Base-by-base conservation (phyloP, 2,113 vertebrate species). In the Cyanocitta stelleri region DNA sequence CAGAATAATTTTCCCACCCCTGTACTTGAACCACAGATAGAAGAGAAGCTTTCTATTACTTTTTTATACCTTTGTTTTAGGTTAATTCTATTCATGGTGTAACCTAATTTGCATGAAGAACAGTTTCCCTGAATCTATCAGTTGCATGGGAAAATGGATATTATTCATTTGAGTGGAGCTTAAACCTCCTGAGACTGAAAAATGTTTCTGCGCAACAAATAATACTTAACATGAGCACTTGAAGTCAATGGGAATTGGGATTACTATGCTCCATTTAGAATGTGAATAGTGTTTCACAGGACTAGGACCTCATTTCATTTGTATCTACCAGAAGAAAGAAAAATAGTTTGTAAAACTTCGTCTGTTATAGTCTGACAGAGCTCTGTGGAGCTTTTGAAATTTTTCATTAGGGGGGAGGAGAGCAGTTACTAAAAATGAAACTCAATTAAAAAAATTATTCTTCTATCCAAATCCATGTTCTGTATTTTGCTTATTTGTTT, bases 241-340 rank as follows among this genome's bases (percentile, higher is more conserved):
- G 79, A 96, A 92, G 76, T 89, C 84, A 89, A 75, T 87, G 94
- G 59, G 84, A 95, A 93, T 68, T 87, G 85, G 82, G 82, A 91
- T 21, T 87, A 82, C 85, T 85, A 41, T 85, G 74, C 69, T 93
- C 78, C 49, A 41, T 85, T 89, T 89, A 93, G 66, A 87, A 89
- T 85, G 41, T 79, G 93, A 89, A 37, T 85, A 89, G 54, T 79
- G 11, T 83, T 96, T 80, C 59, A 75, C 22, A 61, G 58, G 35
- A 85, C 77, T 49, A 90, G 86, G 63, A 69, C 46, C 44, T 80
- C 13, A 68, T 90, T 83, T 86, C 59, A 32, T 76, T 88, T 55
- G 16, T 68, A 76, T 64, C 76, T 16, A 83, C 15, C 33, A 79
- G 48, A 90, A 92, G 48, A 93, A 90, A 56, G 33, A 73, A 72